Conservation (phyloP, 2,113 vertebrate species). For the Campylomormyrus tamandua region DNA sequence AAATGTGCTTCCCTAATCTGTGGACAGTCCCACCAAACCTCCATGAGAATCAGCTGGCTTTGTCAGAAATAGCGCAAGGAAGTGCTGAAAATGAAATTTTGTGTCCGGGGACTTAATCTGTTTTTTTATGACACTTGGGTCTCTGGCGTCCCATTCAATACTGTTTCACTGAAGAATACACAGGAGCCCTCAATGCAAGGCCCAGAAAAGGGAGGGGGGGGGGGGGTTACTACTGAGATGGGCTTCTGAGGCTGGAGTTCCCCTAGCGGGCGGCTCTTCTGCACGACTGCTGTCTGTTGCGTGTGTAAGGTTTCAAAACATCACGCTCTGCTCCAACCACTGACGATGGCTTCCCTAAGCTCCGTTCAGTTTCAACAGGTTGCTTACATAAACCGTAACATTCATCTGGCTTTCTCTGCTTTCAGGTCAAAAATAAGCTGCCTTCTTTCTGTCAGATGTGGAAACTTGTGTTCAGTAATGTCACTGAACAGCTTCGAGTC, state of each 20-base stretch:
- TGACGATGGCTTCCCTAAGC: background rate
- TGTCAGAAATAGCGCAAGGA: background rate
- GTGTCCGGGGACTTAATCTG: background rate
- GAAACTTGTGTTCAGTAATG: background rate
- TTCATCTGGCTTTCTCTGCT: background rate
- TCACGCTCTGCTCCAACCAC: background rate
- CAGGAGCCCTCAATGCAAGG: background rate
- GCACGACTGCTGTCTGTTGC: background rate
- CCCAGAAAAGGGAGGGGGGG: background rate
- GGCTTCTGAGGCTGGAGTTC: background rate
- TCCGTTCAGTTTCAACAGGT: background rate
- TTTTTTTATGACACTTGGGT: background rate
- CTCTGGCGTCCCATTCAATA: background rate
- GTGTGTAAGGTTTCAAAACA: background rate
- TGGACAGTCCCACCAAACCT: background rate
- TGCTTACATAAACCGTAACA: background rate
- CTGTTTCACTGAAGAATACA: background rate
- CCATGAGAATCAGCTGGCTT: background rate
- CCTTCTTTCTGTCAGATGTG: background rate
- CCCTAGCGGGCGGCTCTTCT: background rate
- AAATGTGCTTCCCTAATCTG: background rate
- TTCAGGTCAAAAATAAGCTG: background rate
- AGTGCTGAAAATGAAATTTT: background rate
- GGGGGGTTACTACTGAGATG: background rate
- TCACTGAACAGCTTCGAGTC: background rate